phyloP scores from a whole-genome alignment of 1,140 invertebrate genomes.

The Nasonia giraulti region DNA sequence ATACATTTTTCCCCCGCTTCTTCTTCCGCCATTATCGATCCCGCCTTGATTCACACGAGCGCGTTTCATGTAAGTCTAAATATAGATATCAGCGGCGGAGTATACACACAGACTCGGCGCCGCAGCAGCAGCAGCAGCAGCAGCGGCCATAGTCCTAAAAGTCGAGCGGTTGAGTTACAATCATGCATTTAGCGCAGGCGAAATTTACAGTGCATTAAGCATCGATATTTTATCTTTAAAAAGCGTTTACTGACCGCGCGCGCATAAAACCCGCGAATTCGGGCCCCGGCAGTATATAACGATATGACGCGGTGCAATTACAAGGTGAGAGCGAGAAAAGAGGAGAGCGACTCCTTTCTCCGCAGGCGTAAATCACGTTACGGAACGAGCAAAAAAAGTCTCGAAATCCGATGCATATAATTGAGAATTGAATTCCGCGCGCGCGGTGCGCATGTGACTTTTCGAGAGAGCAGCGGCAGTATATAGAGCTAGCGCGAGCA shows the following conservation, averaged over 20 bases:
- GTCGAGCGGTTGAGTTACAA: constrained; percentile 28
- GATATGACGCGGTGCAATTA: constrained; percentile 25
- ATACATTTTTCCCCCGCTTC: not conserved
- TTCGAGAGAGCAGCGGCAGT: not conserved
- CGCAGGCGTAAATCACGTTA: constrained; percentile 10
- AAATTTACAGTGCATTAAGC: constrained; percentile 47
- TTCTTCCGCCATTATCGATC: not conserved
- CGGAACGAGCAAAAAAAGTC: not conserved
- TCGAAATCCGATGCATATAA: not conserved
- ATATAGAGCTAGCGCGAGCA: not conserved
- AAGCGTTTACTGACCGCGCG: constrained; percentile 8
- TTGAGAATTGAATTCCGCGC: constrained; percentile 32
- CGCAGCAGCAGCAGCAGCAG: not conserved
- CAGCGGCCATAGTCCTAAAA: constrained; percentile 16
- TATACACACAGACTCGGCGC: not conserved
- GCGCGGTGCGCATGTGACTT: not conserved
- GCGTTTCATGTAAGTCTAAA: not conserved
- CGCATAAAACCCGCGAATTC: constrained; percentile 22
- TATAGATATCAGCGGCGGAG: not conserved
- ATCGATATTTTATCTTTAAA: constrained; percentile 39
- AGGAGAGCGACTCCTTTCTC: constrained; percentile 1
- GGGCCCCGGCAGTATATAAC: constrained; percentile 18
- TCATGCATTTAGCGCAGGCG: constrained; percentile 1
- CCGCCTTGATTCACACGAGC: not conserved
- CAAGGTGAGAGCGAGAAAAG: constrained; percentile 15